Conservation (phyloP, 2,113 vertebrate genomes). For the Piaya cayana region DNA sequence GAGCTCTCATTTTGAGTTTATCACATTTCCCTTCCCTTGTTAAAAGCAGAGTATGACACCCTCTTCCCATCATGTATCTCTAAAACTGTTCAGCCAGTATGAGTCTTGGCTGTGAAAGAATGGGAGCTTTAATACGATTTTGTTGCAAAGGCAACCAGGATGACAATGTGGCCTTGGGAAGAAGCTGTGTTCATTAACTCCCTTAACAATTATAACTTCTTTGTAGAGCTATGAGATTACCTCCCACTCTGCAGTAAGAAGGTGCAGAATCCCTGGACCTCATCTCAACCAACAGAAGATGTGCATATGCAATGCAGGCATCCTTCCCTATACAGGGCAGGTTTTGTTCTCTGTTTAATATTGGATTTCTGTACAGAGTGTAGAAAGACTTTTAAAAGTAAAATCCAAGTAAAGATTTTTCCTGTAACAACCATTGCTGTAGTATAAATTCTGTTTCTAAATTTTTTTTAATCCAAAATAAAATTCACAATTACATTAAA, state of each 20-base stretch:
- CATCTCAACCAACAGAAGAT: background rate
- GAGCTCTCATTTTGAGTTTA: background rate
- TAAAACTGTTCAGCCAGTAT: background rate
- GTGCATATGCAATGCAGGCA: background rate
- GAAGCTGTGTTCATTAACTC: background rate
- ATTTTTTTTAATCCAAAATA: background rate
- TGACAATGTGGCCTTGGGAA: background rate
- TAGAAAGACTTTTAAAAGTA: background rate
- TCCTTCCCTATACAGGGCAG: background rate
- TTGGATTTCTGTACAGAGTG: background rate
- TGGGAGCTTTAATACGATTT: fast-evolving
- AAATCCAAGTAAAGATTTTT: background rate
- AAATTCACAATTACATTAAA: background rate
- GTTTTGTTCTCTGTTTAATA: background rate
- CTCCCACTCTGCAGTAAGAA: background rate
- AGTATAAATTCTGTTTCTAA: background rate
- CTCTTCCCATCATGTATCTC: background rate
- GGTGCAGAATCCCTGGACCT: background rate
- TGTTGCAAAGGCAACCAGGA: background rate
- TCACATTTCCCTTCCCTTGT: background rate
- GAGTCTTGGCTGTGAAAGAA: background rate
- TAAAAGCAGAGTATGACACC: background rate
- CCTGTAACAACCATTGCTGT: fast-evolving
- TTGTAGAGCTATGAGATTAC: background rate
- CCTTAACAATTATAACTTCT: background rate